Evolutionary conservation across 2,113 vertebrate genomes (phyloP).

Genomic region (Nothocercus julius): DNA sequence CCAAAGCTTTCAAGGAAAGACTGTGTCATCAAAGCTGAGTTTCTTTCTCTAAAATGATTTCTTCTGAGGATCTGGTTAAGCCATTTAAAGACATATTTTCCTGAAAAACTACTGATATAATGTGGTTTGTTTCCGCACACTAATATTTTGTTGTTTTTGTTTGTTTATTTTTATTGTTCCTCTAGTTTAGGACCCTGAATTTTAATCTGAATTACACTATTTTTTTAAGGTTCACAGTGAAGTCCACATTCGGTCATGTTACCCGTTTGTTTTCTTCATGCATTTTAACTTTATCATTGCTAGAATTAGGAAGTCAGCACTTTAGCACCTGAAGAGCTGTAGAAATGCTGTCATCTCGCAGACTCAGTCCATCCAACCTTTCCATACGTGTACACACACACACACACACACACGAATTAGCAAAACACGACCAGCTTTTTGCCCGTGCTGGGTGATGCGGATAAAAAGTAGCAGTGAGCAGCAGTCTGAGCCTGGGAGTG

Average conservation of each 20-base stretch:
- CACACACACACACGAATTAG: background rate
- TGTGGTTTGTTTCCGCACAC: background rate
- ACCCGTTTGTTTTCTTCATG: background rate
- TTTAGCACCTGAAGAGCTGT: background rate
- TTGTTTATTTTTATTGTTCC: background rate
- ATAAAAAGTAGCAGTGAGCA: background rate
- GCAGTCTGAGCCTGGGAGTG: background rate
- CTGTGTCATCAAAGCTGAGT: background rate
- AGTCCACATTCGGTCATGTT: background rate
- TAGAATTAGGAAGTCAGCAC: background rate
- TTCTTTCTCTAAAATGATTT: background rate
- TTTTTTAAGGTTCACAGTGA: background rate
- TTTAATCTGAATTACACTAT: background rate
- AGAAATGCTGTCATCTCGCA: background rate
- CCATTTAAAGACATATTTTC: background rate
- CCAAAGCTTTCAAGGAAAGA: background rate
- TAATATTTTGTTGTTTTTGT: background rate
- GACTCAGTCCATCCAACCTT: background rate
- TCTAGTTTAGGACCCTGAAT: background rate
- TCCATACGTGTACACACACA: too few relatives aligned
- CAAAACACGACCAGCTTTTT: background rate
- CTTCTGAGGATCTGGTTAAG: background rate
- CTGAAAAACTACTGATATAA: background rate
- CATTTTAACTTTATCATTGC: background rate
- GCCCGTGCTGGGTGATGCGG: background rate